Evolutionary conservation across 2,113 vertebrate genomes (phyloP).

Genomic region (Capricornis sumatraensis): DNA sequence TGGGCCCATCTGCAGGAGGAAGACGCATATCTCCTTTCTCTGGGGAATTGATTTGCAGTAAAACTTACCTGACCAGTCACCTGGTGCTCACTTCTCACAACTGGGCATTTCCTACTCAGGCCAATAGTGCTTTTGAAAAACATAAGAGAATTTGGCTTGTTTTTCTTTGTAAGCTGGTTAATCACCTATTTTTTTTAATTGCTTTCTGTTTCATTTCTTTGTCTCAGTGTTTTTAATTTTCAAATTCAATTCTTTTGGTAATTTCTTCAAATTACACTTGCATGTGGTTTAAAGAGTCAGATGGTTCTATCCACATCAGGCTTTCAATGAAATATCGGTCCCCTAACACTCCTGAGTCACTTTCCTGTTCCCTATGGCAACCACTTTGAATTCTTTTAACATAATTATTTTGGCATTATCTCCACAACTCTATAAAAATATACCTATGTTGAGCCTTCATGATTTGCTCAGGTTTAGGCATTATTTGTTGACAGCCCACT

Average conservation of each 20-base stretch:
- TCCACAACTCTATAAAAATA: neutral
- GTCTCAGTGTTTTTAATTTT: neutral
- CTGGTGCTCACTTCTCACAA: neutral
- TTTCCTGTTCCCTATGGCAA: neutral
- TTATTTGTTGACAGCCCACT: neutral
- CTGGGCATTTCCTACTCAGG: neutral
- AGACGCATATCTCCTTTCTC: neutral
- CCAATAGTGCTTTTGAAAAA: neutral
- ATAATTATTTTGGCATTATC: neutral
- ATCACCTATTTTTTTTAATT: neutral
- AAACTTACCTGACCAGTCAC: neutral
- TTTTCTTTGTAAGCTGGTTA: neutral
- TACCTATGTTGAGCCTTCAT: neutral
- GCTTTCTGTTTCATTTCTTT: conserved; percentile 1
- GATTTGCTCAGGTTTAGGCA: neutral
- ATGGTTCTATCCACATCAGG: neutral
- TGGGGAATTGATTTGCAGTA: neutral
- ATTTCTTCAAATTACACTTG: neutral
- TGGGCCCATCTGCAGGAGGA: neutral
- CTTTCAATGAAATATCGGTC: neutral
- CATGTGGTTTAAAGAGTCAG: neutral
- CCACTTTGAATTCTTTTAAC: neutral
- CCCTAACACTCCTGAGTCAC: neutral
- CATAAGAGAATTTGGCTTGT: neutral
- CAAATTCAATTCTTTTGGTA: neutral